Percentiles rank a stretch among this genome's conserved stretches.
Conservation (phyloP, 2,113 vertebrate genomes). For the Elephas maximus region DNA sequence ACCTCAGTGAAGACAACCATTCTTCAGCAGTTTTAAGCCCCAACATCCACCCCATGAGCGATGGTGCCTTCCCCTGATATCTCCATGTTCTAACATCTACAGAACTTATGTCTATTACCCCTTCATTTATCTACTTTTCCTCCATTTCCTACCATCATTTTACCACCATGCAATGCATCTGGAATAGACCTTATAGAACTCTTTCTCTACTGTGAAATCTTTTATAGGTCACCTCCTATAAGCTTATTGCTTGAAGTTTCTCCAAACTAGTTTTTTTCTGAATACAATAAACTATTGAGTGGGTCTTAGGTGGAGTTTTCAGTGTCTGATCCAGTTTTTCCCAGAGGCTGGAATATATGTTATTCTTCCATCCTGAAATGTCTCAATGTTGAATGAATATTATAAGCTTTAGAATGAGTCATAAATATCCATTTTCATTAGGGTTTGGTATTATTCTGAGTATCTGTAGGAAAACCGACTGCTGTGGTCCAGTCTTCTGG, state of each 20-base stretch:
- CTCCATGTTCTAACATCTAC: background rate
- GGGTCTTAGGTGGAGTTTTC: background rate
- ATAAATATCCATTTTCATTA: background rate
- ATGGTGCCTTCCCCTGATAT: too few species aligned
- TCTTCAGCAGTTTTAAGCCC: background rate
- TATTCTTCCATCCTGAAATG: background rate
- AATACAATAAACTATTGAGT: slow-evolving; percentile 60
- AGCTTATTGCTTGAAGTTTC: background rate
- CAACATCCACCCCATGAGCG: background rate
- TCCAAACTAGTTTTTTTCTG: background rate
- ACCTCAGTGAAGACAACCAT: background rate
- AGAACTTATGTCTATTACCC: too few species aligned
- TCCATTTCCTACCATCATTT: background rate
- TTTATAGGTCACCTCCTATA: background rate
- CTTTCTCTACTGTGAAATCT: too few species aligned
- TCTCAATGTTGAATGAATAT: background rate
- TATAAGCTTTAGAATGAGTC: background rate
- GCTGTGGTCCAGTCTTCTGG: background rate
- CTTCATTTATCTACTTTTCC: background rate
- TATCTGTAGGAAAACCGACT: background rate
- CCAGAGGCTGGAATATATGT: background rate
- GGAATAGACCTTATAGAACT: too few species aligned
- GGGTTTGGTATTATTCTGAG: background rate
- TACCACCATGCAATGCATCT: background rate
- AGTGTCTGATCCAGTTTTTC: slow-evolving; percentile 16